Evolutionary conservation across 2,888 invertebrate species (phyloP).

Genomic region (Torymus texanus): DNA sequence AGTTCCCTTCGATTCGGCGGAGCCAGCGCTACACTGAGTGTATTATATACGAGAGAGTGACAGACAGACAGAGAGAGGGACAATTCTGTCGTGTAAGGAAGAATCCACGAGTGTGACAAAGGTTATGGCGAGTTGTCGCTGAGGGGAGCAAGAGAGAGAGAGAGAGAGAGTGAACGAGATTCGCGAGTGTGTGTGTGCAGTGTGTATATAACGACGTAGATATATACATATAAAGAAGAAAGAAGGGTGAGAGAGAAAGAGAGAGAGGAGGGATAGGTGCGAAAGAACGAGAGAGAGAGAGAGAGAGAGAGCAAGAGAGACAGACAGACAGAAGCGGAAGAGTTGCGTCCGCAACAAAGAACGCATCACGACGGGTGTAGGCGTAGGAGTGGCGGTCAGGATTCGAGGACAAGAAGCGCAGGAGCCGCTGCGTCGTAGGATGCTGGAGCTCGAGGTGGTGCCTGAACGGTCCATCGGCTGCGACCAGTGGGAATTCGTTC

Average conservation of each 20-base stretch:
- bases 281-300: no score
- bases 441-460: constrained; percentile 97
- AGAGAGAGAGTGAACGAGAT: neutral
- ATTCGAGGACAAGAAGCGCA: constrained; percentile 20
- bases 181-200: neutral
- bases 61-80: no score
- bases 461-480: constrained; percentile 97
- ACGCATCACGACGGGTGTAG: constrained; percentile 1
- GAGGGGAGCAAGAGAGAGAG: constrained; percentile 12
- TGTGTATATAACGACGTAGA: no score
- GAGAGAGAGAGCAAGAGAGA: no score
- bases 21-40: neutral
- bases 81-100: neutral
- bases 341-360: neutral
- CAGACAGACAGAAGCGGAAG: neutral
- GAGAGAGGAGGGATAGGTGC: neutral
- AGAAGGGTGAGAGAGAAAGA: neutral
- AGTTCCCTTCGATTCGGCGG: constrained; percentile 53
- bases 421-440: constrained; percentile 71
- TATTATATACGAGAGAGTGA: no score
- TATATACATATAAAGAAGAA: no score
- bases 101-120: neutral
- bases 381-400: neutral
- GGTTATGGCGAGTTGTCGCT: constrained; percentile 38
- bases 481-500: constrained; percentile 98